Evolutionary conservation across 2,888 invertebrate species (phyloP).

Genomic region (Timema cristinae): DNA sequence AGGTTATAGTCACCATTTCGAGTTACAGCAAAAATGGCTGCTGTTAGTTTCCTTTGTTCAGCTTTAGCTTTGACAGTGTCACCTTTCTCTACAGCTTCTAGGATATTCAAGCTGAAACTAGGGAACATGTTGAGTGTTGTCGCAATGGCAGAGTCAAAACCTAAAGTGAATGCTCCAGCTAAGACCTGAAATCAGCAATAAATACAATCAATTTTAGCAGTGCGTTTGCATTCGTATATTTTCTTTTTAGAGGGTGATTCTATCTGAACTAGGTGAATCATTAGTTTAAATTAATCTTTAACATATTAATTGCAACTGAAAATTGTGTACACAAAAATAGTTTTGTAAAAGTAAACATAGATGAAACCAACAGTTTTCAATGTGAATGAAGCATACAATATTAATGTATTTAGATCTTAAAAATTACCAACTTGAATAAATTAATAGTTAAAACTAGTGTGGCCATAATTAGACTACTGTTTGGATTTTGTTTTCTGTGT

Average conservation of each 20-base stretch:
- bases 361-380: too few relatives aligned
- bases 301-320: neutral
- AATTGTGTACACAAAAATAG: neutral
- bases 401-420: conserved; percentile 11
- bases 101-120: conserved; percentile 53
- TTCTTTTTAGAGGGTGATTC: neutral
- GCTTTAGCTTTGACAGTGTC: conserved; percentile 49
- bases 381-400: neutral
- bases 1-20: conserved; percentile 48
- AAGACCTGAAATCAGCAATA: conserved; percentile 52
- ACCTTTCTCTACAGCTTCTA: conserved; percentile 50
- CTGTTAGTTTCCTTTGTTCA: conserved; percentile 53
- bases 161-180: conserved; percentile 61
- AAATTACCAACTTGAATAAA: too few relatives aligned
- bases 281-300: neutral
- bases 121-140: conserved; percentile 67
- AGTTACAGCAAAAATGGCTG: conserved; percentile 51
- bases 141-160: conserved; percentile 68
- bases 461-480: too few relatives aligned
- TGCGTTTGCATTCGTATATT: neutral
- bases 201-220: conserved; percentile 12
- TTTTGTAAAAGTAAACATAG: too few relatives aligned
- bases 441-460: too few relatives aligned
- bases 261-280: too few relatives aligned
- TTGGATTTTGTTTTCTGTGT: too few relatives aligned